Evolutionary conservation across 2,113 vertebrate genomes (phyloP).

Genomic region (Amblyopsis rosae): DNA sequence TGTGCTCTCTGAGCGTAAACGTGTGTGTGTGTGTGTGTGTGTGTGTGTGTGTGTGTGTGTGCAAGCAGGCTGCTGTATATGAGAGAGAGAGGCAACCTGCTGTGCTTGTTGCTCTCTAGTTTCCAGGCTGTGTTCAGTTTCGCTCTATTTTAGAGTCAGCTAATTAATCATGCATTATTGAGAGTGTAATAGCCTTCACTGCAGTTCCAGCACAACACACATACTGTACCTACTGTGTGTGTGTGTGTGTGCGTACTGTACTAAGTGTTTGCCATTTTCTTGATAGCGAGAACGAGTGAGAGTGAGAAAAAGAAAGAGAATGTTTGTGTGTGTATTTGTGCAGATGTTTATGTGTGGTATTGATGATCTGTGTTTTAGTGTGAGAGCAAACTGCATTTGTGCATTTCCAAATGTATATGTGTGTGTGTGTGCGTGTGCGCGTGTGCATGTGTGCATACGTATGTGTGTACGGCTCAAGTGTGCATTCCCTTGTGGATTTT

Average conservation of each 20-base stretch:
- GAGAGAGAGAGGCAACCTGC: conserved; percentile 34
- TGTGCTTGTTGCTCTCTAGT: conserved; percentile 58
- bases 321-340: background rate
- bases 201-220: conserved; percentile 57
- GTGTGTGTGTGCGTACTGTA: conserved; percentile 2
- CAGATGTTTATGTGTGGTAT: too few species aligned
- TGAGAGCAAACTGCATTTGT: background rate
- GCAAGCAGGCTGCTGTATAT: conserved; percentile 4
- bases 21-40: conserved; percentile 13
- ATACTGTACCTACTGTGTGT: conserved; percentile 35
- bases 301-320: background rate
- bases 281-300: background rate
- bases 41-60: too few species aligned
- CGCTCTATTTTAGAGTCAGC: conserved; percentile 72
- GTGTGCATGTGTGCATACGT: background rate
- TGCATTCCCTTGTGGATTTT: background rate
- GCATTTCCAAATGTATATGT: background rate
- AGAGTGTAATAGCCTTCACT: conserved; percentile 71
- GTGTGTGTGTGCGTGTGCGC: background rate
- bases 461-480: background rate
- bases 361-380: background rate
- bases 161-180: conserved; percentile 83
- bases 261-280: too few species aligned
- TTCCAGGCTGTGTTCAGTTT: conserved; percentile 75
- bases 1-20: background rate